Conservation (phyloP, 2,888 invertebrate genomes). For the Andrena marginata region DNA sequence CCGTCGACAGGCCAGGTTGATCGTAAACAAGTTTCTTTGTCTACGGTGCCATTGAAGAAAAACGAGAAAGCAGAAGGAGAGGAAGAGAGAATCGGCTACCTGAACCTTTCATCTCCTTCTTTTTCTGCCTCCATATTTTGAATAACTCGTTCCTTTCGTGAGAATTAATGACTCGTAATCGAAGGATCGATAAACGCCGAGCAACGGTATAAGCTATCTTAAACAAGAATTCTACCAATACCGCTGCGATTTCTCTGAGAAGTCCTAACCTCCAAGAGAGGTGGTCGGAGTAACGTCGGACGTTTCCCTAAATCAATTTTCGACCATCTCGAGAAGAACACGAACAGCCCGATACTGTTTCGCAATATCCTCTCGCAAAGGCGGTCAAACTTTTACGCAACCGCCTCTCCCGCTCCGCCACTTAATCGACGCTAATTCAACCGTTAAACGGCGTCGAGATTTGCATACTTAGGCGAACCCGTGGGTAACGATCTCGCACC, state of each 20-base stretch:
- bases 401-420: slow-evolving; percentile 34
- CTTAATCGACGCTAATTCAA: slow-evolving; percentile 38
- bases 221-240: not conserved
- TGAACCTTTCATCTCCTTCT: slow-evolving; percentile 1
- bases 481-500: slow-evolving; percentile 29
- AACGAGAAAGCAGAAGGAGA: not conserved
- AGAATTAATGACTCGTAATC: not conserved
- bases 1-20: slow-evolving; percentile 42
- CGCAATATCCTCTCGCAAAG: not conserved
- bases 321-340: not conserved
- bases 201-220: not conserved
- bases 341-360: slow-evolving; percentile 12
- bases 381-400: slow-evolving; percentile 27
- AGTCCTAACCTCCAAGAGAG: too few species aligned
- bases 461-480: slow-evolving; percentile 31
- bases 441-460: slow-evolving; percentile 32
- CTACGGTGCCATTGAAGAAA: slow-evolving; percentile 34
- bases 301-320: not conserved
- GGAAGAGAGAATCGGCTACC: slow-evolving; percentile 33
- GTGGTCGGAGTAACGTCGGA: too few species aligned
- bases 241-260: too few species aligned
- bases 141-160: slow-evolving; percentile 2
- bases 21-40: slow-evolving; percentile 61
- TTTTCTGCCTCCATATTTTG: not conserved
- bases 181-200: not conserved